These are phyloP conservation scores for Xyliphius kryptos DNA, from an alignment of 2,113 vertebrate genomes.

Conservation along the genomic window DNA sequence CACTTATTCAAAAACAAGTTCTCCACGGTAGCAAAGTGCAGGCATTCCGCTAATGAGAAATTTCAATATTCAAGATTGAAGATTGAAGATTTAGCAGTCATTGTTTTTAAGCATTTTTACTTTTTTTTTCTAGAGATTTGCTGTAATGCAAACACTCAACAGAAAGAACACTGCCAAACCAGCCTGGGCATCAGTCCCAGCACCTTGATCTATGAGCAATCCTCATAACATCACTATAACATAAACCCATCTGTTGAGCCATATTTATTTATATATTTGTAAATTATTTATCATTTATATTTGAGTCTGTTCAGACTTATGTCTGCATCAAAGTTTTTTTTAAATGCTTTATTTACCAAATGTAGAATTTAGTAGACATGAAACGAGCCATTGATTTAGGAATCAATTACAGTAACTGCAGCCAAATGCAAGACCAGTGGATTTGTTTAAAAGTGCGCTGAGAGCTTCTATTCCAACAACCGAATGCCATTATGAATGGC, in stretches of 20 bases:
- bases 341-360: conserved; percentile 56
- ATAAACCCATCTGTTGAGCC: neutral
- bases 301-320: neutral
- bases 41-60: no score
- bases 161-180: no score
- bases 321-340: conserved; percentile 35
- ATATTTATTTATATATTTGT: conserved; percentile 7
- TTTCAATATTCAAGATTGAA: no score
- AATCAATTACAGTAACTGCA: conserved; percentile 37
- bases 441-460: conserved; percentile 29
- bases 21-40: no score
- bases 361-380: conserved; percentile 54
- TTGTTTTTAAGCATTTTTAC: no score
- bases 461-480: conserved; percentile 20
- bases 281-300: neutral
- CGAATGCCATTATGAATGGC: conserved; percentile 52
- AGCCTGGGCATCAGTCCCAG: no score
- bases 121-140: neutral
- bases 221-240: neutral
- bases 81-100: no score
- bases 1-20: no score
- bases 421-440: conserved; percentile 13
- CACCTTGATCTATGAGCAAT: neutral
- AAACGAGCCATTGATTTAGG: conserved; percentile 47
- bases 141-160: neutral